Conservation (phyloP, 2,113 vertebrate species). For the Prietella phreatophila region DNA sequence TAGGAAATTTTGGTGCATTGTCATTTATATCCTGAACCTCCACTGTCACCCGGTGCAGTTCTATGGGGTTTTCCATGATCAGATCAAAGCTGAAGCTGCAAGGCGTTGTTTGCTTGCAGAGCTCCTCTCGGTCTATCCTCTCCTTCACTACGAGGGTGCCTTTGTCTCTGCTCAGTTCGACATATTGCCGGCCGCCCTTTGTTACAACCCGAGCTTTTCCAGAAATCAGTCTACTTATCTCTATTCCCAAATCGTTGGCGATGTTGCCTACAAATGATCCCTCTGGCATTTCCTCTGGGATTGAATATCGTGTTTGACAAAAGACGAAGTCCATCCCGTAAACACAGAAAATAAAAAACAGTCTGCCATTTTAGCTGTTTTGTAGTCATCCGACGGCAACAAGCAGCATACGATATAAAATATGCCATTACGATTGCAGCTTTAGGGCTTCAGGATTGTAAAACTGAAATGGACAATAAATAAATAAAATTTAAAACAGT, state of each 20-base stretch:
- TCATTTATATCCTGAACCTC: conserved; percentile 16
- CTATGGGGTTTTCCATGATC: too few relatives aligned
- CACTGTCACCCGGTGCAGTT: conserved; percentile 16
- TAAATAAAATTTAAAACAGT: not conserved
- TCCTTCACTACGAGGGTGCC: conserved; percentile 64
- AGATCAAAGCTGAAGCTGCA: too few relatives aligned
- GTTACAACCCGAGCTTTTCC: conserved; percentile 65
- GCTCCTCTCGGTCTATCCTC: conserved; percentile 68
- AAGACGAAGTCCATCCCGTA: conserved; percentile 16
- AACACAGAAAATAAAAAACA: conserved; percentile 14
- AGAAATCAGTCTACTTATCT: conserved; percentile 35
- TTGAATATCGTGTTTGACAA: too few relatives aligned
- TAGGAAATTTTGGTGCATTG: conserved; percentile 5
- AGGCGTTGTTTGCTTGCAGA: too few relatives aligned
- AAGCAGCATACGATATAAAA: not conserved
- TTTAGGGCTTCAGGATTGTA: not conserved
- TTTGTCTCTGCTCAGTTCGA: conserved; percentile 60
- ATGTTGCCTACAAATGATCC: too few relatives aligned
- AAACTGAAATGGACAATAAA: not conserved
- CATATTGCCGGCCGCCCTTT: conserved; percentile 63
- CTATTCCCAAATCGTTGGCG: too few relatives aligned
- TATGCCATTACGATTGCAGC: not conserved
- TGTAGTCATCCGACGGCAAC: not conserved
- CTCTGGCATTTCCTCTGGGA: too few relatives aligned
- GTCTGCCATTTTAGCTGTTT: conserved; percentile 17